These are phyloP conservation scores for Psittacula echo DNA, from an alignment of 2,797 vertebrate genomes.

Conservation along the genomic window DNA sequence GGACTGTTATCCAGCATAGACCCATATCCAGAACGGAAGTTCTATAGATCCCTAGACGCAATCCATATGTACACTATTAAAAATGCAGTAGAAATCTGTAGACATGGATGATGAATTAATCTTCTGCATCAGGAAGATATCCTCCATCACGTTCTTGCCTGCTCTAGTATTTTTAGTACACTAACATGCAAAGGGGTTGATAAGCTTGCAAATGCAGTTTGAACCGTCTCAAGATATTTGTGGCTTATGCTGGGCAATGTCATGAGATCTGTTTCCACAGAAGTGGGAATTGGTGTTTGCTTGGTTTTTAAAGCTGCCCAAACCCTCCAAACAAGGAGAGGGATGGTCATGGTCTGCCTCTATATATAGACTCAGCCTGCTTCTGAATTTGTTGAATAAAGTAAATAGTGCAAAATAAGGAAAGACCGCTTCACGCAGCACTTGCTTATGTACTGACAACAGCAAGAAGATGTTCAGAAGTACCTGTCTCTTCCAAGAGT, in stretches of 20 bases:
- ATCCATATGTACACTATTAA: constrained; percentile 10
- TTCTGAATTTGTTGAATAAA: background rate
- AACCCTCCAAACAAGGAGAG: background rate
- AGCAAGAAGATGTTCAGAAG: background rate
- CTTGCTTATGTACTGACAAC: background rate
- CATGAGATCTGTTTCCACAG: background rate
- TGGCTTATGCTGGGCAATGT: background rate
- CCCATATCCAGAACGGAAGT: background rate
- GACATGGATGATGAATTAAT: background rate
- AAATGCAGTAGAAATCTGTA: background rate
- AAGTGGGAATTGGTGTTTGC: background rate
- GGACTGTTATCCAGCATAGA: background rate
- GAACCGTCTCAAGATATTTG: background rate
- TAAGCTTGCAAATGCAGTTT: background rate
- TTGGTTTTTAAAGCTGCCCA: constrained; percentile 1
- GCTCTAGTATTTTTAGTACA: background rate
- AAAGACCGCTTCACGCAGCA: background rate
- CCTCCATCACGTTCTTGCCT: background rate
- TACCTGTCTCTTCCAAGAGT: background rate
- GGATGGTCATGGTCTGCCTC: background rate
- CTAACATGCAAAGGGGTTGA: background rate
- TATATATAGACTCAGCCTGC: background rate
- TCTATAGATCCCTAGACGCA: background rate
- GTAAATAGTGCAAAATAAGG: background rate
- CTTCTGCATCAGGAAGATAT: background rate